phyloP scores from a whole-genome alignment of 2,797 vertebrate genomes.

The Masticophis lateralis region DNA sequence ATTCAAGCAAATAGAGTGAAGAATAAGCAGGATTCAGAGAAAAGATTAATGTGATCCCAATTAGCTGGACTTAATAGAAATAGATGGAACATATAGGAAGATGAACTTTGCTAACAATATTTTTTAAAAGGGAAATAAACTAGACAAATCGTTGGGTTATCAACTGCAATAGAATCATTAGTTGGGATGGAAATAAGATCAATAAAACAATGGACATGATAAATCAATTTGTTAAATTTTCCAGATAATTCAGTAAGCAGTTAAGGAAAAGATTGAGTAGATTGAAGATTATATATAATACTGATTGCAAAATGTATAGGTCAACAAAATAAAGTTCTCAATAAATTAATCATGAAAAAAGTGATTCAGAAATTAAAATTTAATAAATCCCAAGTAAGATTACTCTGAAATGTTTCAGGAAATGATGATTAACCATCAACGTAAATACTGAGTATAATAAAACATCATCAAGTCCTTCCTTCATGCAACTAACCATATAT shows the following conservation, averaged over 20 bases:
- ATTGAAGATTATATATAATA: not conserved
- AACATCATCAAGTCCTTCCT: not conserved
- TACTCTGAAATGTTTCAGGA: not conserved
- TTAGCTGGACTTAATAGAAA: not conserved
- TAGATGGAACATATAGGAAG: not conserved
- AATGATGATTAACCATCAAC: not conserved
- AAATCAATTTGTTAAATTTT: not conserved
- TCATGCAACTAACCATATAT: not conserved
- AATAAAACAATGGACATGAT: not conserved
- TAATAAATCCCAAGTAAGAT: not conserved
- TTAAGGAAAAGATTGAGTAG: not conserved
- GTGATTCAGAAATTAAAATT: not conserved
- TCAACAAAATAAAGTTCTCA: not conserved
- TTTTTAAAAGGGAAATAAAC: not conserved
- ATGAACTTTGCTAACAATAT: not conserved
- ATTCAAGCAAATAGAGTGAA: not conserved
- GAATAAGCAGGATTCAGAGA: not conserved
- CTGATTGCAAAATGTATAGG: not conserved
- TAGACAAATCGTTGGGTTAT: not conserved
- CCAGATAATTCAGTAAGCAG: not conserved
- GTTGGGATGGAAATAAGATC: not conserved
- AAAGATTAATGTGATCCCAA: not conserved
- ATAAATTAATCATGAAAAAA: not conserved
- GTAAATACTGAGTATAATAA: not conserved
- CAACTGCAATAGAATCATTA: not conserved